phyloP scores from a whole-genome alignment of 2,888 invertebrate genomes.

The Apocheima hispidaria region DNA sequence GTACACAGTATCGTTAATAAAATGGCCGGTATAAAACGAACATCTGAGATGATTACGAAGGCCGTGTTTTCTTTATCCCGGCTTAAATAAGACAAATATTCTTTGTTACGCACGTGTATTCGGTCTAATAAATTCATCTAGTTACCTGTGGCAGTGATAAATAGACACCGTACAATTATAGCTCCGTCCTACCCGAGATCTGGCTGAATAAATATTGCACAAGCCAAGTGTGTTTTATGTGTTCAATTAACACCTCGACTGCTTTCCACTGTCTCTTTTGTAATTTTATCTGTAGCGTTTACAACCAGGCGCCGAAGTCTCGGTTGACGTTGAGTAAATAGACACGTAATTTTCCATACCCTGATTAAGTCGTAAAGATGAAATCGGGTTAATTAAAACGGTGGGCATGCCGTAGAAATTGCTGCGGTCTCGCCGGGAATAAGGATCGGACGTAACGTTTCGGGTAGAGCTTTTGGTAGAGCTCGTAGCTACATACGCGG shows the following conservation, averaged over 20 bases:
- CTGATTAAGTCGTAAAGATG: conserved; percentile 54
- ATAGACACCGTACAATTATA: conserved; percentile 60
- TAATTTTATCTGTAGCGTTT: conserved; percentile 41
- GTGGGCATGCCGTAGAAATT: conserved; percentile 54
- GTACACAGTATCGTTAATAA: conserved; percentile 32
- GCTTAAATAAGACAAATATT: conserved; percentile 57
- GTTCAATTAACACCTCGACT: conserved; percentile 54
- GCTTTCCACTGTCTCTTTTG: conserved; percentile 42
- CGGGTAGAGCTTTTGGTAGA: conserved; percentile 31
- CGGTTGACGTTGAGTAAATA: conserved; percentile 41
- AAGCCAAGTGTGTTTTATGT: conserved; percentile 55
- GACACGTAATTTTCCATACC: conserved; percentile 48
- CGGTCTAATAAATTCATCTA: conserved; percentile 62
- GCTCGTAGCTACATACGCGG: conserved; percentile 46
- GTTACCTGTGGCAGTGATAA: conserved; percentile 66
- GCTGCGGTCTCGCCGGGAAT: conserved; percentile 54
- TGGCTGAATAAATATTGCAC: conserved; percentile 54
- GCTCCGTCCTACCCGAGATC: conserved; percentile 47
- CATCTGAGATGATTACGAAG: conserved; percentile 46
- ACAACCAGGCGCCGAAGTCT: conserved; percentile 35
- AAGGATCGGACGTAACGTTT: conserved; percentile 57
- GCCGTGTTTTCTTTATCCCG: conserved; percentile 48
- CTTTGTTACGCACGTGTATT: conserved; percentile 53
- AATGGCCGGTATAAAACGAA: conserved; percentile 38
- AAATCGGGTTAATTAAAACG: conserved; percentile 59